These are phyloP conservation scores for Atopsyche davidsoni DNA, from an alignment of 1,140 invertebrate genomes.

Conservation along the genomic window DNA sequence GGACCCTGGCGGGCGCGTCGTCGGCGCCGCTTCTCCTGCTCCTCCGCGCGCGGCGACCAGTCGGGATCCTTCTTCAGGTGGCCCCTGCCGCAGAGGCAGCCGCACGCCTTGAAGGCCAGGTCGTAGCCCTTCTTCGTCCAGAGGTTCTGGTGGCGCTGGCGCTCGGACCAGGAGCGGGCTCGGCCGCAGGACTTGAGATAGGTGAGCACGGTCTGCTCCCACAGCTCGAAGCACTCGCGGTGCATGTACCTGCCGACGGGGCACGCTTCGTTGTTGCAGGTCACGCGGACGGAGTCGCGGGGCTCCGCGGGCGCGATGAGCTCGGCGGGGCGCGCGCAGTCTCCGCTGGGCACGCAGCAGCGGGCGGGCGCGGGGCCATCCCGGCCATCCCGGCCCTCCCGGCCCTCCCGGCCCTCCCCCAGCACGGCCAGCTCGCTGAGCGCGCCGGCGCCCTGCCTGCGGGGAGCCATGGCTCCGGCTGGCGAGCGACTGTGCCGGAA, in stretches of 20 bases:
- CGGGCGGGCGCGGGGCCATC: constrained; percentile 44
- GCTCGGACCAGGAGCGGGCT: constrained; percentile 88
- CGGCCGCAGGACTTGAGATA: constrained; percentile 85
- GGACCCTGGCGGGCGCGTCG: constrained; percentile 56
- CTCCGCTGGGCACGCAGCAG: constrained; percentile 77
- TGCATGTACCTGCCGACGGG: constrained; percentile 87
- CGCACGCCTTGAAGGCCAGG: constrained; percentile 83
- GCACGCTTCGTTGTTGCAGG: constrained; percentile 93
- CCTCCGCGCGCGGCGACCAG: constrained; percentile 73
- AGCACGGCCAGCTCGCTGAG: constrained; percentile 39
- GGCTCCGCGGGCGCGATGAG: constrained; percentile 62
- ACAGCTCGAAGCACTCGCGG: constrained; percentile 87
- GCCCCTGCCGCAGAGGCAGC: constrained; percentile 80
- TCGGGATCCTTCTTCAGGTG: constrained; percentile 92
- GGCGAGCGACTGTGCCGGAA: constrained; percentile 1
- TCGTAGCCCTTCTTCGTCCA: constrained; percentile 98
- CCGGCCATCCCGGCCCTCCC: no score
- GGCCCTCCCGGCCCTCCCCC: constrained; percentile 16
- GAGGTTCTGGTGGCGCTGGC: constrained; percentile 87
- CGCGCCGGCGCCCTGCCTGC: constrained; percentile 40
- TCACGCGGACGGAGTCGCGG: constrained; percentile 76
- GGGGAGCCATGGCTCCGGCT: constrained; percentile 43
- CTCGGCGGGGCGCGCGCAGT: constrained; percentile 61
- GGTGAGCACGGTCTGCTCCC: constrained; percentile 82
- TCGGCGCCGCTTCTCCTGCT: constrained; percentile 63